Conservation (phyloP, 2,113 vertebrate species). For the Ia io region DNA sequence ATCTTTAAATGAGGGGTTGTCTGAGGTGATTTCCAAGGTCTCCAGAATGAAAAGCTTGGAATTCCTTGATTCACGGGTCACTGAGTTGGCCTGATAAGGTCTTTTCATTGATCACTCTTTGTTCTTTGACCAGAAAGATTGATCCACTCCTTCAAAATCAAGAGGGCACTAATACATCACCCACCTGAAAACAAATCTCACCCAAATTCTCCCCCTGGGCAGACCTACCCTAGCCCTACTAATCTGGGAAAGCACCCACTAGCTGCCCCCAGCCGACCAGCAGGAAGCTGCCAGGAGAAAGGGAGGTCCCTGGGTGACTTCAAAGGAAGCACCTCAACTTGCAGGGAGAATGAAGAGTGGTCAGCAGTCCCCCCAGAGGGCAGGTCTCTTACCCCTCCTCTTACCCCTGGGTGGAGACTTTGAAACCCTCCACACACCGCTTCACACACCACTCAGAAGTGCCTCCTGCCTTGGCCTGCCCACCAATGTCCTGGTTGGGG, state of each 20-base stretch:
- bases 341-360: neutral
- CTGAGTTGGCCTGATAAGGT: neutral
- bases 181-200: neutral
- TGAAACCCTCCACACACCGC: neutral
- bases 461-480: neutral
- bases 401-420: neutral
- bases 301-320: neutral
- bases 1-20: neutral
- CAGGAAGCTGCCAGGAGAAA: neutral
- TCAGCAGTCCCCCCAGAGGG: neutral
- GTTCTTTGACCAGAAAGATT: neutral
- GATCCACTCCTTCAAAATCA: neutral
- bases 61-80: slow-evolving; percentile 26
- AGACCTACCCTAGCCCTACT: neutral
- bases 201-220: neutral
- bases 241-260: neutral
- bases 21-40: neutral
- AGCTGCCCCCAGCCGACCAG: neutral
- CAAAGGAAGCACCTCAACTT: neutral
- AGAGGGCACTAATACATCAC: neutral
- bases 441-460: neutral
- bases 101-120: neutral
- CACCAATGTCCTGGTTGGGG: fast-evolving
- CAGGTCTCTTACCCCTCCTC: neutral
- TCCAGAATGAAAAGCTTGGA: neutral